These are phyloP conservation scores for Drosophila macrothrix DNA, from an alignment of 2,888 invertebrate species.

Conservation along the genomic window DNA sequence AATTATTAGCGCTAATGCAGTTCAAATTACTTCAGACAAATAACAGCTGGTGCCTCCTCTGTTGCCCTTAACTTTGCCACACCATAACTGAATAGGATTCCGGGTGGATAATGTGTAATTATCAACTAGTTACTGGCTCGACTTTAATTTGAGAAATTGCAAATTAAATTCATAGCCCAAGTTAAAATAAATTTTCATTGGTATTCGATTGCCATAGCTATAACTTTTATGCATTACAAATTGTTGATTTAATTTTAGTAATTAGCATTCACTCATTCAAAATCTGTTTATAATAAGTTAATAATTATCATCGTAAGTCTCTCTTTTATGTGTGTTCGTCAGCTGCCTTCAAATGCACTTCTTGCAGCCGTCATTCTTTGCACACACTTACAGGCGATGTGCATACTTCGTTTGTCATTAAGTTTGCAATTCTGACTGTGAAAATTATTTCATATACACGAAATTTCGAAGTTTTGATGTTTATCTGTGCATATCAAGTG, in stretches of 20 bases:
- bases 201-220: background rate
- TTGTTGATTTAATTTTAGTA: background rate
- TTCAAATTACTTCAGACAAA: constrained; percentile 57
- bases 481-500: background rate
- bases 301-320: constrained; percentile 1
- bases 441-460: background rate
- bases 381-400: constrained; percentile 1
- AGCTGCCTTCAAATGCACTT: constrained; percentile 7
- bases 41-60: constrained; percentile 57
- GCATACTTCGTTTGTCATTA: background rate
- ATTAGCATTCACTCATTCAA: background rate
- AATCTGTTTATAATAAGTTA: background rate
- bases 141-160: constrained; percentile 6
- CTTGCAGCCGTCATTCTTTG: constrained; percentile 4
- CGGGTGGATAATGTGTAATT: constrained; percentile 32
- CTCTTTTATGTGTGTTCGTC: constrained; percentile 1
- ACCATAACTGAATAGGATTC: constrained; percentile 42
- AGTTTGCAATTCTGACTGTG: background rate
- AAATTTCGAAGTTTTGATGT: too few relatives aligned
- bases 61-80: constrained; percentile 3
- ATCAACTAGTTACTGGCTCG: constrained; percentile 6
- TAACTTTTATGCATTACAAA: background rate
- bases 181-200: background rate
- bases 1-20: constrained; percentile 67
- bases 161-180: constrained; percentile 8